phyloP scores from a whole-genome alignment of 2,888 invertebrate genomes.

The Chaitophorus viminalis region DNA sequence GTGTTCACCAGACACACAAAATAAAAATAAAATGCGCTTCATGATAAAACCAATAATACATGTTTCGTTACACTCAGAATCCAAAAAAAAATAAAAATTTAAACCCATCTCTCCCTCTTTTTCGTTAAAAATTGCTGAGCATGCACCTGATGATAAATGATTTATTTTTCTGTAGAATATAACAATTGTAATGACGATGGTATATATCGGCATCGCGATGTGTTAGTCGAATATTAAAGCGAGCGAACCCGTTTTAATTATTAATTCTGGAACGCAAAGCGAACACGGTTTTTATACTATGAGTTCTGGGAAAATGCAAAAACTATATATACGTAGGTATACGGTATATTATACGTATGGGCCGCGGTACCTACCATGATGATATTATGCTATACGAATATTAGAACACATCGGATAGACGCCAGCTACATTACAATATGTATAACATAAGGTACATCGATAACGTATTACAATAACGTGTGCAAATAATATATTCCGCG shows the following conservation, averaged over 20 bases:
- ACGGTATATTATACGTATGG: background rate
- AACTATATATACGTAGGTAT: background rate
- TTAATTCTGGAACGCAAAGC: background rate
- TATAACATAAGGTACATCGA: background rate
- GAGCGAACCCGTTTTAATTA: background rate
- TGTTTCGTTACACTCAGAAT: no score
- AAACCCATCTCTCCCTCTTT: no score
- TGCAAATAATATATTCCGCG: constrained; percentile 15
- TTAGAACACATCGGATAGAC: background rate
- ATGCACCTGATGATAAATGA: no score
- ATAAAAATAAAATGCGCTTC: no score
- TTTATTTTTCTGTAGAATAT: background rate
- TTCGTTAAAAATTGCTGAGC: no score
- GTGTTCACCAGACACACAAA: no score
- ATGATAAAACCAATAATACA: no score
- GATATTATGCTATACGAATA: background rate
- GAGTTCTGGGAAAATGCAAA: background rate
- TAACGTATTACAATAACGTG: constrained; percentile 1
- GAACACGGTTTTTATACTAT: background rate
- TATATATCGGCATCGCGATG: no score
- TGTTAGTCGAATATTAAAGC: background rate
- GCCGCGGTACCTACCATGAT: background rate
- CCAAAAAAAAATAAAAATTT: no score
- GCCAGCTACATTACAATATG: background rate
- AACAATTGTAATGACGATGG: background rate